phyloP scores from a whole-genome alignment of 2,113 vertebrate genomes.

The Pterocles gutturalis region DNA sequence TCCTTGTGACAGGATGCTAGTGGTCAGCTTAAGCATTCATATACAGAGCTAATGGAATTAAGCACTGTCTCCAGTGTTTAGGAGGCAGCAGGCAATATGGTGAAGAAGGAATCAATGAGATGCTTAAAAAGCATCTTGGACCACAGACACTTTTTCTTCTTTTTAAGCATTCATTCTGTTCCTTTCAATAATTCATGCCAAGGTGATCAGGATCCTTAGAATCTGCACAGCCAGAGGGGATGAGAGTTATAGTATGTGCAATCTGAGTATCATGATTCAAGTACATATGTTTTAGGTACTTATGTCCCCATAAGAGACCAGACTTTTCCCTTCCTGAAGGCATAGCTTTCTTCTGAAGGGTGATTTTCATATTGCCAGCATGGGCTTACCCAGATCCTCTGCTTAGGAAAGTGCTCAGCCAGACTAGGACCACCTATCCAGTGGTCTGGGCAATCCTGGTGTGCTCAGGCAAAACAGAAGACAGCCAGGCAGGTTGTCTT shows the following conservation, averaged over 20 bases:
- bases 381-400: background rate
- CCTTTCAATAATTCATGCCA: constrained; percentile 18
- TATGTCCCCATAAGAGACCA: background rate
- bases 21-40: background rate
- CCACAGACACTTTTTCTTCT: background rate
- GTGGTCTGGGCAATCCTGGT: background rate
- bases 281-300: background rate
- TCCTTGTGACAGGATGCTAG: constrained; percentile 2
- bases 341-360: background rate
- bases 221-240: background rate
- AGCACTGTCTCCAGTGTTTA: background rate
- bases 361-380: background rate
- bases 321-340: background rate
- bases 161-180: constrained; percentile 8
- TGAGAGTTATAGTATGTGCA: background rate
- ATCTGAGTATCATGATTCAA: background rate
- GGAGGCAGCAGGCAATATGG: background rate
- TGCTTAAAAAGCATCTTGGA: constrained; percentile 15
- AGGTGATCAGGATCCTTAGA: background rate
- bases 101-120: background rate
- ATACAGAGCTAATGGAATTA: background rate
- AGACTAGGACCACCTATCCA: background rate
- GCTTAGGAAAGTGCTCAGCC: background rate
- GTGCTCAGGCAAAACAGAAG: background rate
- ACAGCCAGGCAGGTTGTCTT: background rate